Base-by-base conservation (phyloP, 2,797 vertebrate species). In the Enteromius radiatus region DNA sequence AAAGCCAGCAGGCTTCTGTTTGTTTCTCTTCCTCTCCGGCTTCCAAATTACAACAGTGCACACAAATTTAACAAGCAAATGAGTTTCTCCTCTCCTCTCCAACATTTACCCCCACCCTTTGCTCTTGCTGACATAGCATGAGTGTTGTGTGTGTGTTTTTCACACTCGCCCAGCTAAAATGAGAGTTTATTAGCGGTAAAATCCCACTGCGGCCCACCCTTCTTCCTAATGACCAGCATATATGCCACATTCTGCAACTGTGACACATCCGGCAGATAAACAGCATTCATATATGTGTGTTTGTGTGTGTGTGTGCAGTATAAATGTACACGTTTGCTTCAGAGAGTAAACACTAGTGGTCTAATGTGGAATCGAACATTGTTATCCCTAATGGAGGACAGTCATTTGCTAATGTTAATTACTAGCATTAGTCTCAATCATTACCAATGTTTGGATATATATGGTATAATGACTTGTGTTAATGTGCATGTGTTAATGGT, bases 71-170 rank as follows among this genome's bases (percentile, higher is more conserved):
- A 76, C 65, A 84, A 70, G 81, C 43, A 67, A 65, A 45, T 61
- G 36, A 84, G 76, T 65, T 76, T 79, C 82, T 81, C 76, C 54
- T 74, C 28, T 31, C 52, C 54, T 23, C 12, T 64, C 63, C 76
- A 61, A 6, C 43, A 31, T 36, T n/a, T 17, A 47, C 8, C 56
- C 68, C 31, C 31, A 67, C 21, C 12, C 33, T 65, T 49, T 68
- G 19, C 61, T 80, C 70, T 47, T 79, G 49, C 78, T 73, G 54
- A 49, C 54, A 61, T 23, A 36, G 54, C 80, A 88, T 43, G 21
- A n/a, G 19, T 54, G 78, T 86, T 45, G 88, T 89, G 90, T 89
- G 86, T 88, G 89, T 91, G 80, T 54, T 84, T 79, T 87, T 86
- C 33, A 68, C 54, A 63, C 79, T 82, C 47, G 78, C 82, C 69